Percentiles rank a stretch among this genome's conserved stretches.
Conservation (phyloP, 1,140 invertebrate genomes). For the Chironomus striatipennis region DNA sequence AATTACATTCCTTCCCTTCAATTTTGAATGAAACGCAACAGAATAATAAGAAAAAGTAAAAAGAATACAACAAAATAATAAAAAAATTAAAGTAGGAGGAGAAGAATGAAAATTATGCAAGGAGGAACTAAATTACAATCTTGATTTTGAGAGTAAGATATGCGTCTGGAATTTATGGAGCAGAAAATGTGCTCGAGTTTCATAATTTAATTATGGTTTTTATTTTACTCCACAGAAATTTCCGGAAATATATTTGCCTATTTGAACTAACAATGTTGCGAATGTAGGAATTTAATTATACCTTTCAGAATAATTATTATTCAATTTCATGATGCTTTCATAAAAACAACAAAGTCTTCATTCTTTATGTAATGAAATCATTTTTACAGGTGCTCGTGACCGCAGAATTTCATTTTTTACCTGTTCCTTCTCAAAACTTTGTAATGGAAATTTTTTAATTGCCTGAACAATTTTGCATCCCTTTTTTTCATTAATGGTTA, state of each 20-base stretch:
- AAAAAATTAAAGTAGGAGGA: background rate
- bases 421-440: background rate
- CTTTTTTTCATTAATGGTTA: constrained; percentile 14
- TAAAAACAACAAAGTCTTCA: no score
- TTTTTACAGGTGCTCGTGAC: no score
- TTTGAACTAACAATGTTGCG: background rate
- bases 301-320: background rate
- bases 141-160: background rate
- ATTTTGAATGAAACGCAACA: no score
- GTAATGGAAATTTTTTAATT: background rate
- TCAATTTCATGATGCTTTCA: background rate
- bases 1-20: no score
- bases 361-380: no score
- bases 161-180: constrained; percentile 23
- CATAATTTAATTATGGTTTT: constrained; percentile 22
- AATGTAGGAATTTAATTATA: background rate
- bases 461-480: background rate
- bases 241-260: background rate
- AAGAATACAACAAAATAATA: background rate
- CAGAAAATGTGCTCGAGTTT: constrained; percentile 19
- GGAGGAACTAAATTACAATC: constrained; percentile 10
- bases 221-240: background rate
- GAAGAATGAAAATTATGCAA: constrained; percentile 3
- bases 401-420: no score
- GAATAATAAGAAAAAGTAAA: background rate